Percentiles rank a stretch among this genome's conserved stretches.
Evolutionary conservation across 2,888 invertebrate species (phyloP).

Genomic region (Hoplodrina blanda): DNA sequence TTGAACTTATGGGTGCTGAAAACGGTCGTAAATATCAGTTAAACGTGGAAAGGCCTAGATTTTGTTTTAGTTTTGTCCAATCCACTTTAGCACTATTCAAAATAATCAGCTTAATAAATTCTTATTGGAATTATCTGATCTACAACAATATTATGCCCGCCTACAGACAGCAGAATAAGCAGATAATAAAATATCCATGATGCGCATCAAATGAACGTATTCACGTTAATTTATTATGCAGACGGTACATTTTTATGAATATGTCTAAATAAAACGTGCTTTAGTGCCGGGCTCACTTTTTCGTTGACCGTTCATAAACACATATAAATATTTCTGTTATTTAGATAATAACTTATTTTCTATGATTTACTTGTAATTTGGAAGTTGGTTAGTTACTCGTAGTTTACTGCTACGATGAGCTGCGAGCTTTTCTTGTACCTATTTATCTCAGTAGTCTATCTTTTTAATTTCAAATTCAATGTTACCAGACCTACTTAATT

Average conservation of each 20-base stretch:
- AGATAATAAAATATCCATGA: conserved; percentile 46
- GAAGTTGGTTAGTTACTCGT: background rate
- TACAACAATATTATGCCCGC: conserved; percentile 6
- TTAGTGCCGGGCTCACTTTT: conserved; percentile 68
- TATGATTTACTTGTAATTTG: background rate
- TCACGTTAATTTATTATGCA: conserved; percentile 48
- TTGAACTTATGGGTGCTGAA: no score
- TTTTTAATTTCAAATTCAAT: no score
- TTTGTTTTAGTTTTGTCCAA: background rate
- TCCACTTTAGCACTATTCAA: background rate
- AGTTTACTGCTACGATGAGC: background rate
- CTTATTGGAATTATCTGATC: conserved; percentile 4
- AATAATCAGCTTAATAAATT: conserved; percentile 16
- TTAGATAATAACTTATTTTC: conserved; percentile 17
- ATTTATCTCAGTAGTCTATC: no score
- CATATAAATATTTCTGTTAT: conserved; percentile 42
- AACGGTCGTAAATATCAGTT: no score
- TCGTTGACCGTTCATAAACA: conserved; percentile 51
- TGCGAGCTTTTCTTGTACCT: no score
- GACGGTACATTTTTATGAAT: conserved; percentile 52
- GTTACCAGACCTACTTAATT: no score
- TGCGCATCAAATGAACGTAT: conserved; percentile 39
- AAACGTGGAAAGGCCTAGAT: no score
- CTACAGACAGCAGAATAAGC: conserved; percentile 25
- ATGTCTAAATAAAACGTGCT: conserved; percentile 60